Conservation (phyloP, 2,888 invertebrate genomes). For the Apamea sordens region DNA sequence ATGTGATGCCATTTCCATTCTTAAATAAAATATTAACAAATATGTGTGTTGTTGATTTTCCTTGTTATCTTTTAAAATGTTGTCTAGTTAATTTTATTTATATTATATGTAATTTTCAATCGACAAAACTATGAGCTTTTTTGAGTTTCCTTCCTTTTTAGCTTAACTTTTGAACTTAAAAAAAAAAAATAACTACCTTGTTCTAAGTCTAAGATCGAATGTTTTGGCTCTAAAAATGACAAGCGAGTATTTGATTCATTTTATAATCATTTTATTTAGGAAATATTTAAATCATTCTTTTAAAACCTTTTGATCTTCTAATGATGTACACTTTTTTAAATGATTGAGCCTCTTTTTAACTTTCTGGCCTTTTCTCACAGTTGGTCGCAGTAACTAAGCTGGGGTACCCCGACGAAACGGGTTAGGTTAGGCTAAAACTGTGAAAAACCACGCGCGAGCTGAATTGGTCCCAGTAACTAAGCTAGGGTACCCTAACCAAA, state of each 20-base stretch:
- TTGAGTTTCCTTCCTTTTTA: neutral
- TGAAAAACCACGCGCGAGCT: too few species aligned
- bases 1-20: conserved; percentile 79
- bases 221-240: neutral
- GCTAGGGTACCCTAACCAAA: too few species aligned
- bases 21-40: conserved; percentile 85
- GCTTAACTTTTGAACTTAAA: neutral
- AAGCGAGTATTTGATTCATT: neutral
- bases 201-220: neutral
- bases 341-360: too few species aligned
- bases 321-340: too few species aligned
- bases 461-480: too few species aligned
- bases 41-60: conserved; percentile 42
- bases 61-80: neutral
- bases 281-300: too few species aligned
- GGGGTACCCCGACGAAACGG: too few species aligned
- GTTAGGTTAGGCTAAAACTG: too few species aligned
- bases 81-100: neutral
- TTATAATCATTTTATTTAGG: neutral
- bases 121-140: neutral
- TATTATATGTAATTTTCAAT: neutral
- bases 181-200: neutral
- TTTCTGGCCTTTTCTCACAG: too few species aligned
- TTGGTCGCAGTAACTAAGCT: too few species aligned
- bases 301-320: too few species aligned